phyloP scores from a whole-genome alignment of 1,140 invertebrate species.

The Streblospio benedicti region DNA sequence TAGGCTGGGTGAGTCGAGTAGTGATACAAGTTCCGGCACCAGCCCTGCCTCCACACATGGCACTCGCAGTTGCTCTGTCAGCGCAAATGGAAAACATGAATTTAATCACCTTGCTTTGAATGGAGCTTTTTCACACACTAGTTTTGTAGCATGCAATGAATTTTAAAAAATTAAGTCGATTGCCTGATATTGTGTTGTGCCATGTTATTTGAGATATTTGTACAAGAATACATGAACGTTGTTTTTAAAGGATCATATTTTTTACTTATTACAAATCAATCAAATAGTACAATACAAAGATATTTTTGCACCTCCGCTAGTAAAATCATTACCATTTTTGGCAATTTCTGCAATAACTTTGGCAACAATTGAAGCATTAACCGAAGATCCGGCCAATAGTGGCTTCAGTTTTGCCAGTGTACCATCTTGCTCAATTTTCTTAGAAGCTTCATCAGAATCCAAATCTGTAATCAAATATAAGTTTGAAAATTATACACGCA shows the following conservation, averaged over 20 bases:
- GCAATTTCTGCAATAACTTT: slow-evolving; percentile 42
- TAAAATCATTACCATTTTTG: slow-evolving; percentile 36
- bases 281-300: too few species aligned
- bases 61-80: not conserved
- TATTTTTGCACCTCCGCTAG: too few species aligned
- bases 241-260: not conserved
- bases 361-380: slow-evolving; percentile 22
- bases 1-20: slow-evolving; percentile 3
- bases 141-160: not conserved
- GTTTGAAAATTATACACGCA: too few species aligned
- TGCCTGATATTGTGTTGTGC: not conserved
- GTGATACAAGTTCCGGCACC: not conserved
- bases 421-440: not conserved
- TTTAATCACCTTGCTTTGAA: not conserved
- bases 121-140: too few species aligned
- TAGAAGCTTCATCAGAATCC: not conserved
- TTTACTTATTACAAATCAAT: not conserved
- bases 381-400: not conserved
- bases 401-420: not conserved
- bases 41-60: slow-evolving; percentile 3
- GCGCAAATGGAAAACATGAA: not conserved
- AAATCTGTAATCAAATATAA: too few species aligned
- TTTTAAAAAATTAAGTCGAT: not conserved
- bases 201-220: not conserved
- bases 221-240: slow-evolving; percentile 1